Evolutionary conservation across 2,888 invertebrate species (phyloP).

Genomic region (Willowsia nigromaculata): DNA sequence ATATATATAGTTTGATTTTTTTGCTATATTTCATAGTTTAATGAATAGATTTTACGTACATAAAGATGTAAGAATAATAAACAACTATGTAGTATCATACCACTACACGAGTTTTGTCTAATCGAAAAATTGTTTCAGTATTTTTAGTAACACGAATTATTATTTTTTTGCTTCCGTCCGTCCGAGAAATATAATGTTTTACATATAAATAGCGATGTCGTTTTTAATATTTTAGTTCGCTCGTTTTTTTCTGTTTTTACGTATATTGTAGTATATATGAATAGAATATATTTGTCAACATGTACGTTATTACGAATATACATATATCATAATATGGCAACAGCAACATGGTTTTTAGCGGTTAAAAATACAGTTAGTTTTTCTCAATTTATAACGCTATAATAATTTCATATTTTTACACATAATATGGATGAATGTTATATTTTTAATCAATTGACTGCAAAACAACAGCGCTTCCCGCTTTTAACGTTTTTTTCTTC

Average conservation of each 20-base stretch:
- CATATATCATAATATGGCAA: constrained; percentile 49
- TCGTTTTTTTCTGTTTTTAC: not conserved
- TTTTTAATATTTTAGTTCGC: constrained; percentile 50
- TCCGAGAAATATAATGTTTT: constrained; percentile 27
- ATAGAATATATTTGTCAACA: constrained; percentile 26
- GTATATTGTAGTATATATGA: constrained; percentile 16
- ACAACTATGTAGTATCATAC: constrained; percentile 48
- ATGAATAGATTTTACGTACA: constrained; percentile 54
- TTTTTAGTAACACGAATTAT: constrained; percentile 27
- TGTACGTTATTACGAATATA: not conserved
- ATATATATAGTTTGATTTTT: constrained; percentile 63
- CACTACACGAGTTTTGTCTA: constrained; percentile 53
- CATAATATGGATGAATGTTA: constrained; percentile 13
- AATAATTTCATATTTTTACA: constrained; percentile 52
- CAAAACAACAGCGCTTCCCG: constrained; percentile 53
- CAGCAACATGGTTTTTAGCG: constrained; percentile 47
- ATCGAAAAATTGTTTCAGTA: constrained; percentile 37
- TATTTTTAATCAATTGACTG: constrained; percentile 43
- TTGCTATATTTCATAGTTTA: constrained; percentile 53
- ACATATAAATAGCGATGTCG: constrained; percentile 50
- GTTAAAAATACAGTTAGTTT: constrained; percentile 41
- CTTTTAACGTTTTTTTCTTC: not conserved
- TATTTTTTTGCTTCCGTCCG: constrained; percentile 24
- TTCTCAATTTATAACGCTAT: not conserved
- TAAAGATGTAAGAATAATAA: constrained; percentile 59